Evolutionary conservation across 2,888 invertebrate genomes (phyloP), one percentile per base, ranked within the genome.

Genomic region (Malthinus seriepunctatus): DNA sequence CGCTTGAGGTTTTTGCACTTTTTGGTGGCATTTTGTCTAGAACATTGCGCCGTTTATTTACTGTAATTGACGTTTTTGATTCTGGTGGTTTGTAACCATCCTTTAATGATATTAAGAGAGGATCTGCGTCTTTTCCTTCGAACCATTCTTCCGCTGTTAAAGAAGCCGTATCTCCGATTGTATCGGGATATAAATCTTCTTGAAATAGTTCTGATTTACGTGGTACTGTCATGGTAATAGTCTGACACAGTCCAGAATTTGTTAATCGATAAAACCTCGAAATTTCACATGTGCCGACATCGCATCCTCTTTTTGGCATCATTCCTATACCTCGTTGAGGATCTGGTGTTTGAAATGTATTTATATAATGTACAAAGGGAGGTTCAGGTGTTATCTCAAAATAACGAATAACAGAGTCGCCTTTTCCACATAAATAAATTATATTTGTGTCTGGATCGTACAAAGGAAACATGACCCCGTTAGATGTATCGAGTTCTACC

Each of bases 251-350:
- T 52, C 94, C 95, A 32, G 92, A 93, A 79, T 95, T 94, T 80
- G 97, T 97, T 58, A 98, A 85, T 70, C 97, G 88, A 83, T 95
- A 98, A 82, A 98, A 97, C 77, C 97, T 89, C 69, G 91, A 85
- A 69, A 98, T 94, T 84, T 98, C 98, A 80, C 97, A 97, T 64
- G 89, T 89, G 64, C 89, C 90, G 51, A 96, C 93, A 81, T 97
- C 96, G 79, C 95, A 91, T 63, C 97, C 97, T 70, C 97, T 86
- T 82, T 98, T 98, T 66, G 97, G 97, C 97, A 98, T 97, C 87
- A 95, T 89, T 63, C 94, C 94, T 78, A 95, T 93, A 75, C 97
- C 97, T 82, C 97, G 86, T 79, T 98, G 97, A 50, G 98, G 97
- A 79, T 95, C 94, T n/a, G 95, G 93, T 33, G 97, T 95, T 83